Evolutionary conservation across 2,797 vertebrate genomes (phyloP), one percentile per base, ranked within the genome.

Genomic region (Enteromius mattozi): DNA sequence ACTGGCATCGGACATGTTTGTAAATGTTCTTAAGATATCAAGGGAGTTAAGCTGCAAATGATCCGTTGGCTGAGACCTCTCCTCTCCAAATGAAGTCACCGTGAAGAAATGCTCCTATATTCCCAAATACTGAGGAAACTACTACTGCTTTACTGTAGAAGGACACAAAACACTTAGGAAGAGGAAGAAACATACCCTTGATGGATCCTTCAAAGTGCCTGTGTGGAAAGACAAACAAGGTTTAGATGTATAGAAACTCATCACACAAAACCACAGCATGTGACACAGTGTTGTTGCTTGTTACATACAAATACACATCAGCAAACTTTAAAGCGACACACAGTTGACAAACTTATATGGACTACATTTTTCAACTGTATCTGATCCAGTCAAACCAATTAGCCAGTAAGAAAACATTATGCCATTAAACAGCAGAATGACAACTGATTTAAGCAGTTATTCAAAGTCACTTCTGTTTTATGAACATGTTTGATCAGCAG

Each of bases 191-290:
- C 88, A 2, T 90, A 90, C 89, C 87, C 77, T 90, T 61, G 86
- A 87, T 14, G 89, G 85, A 84, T 90, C 89, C 83, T 86, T 90
- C 6, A 90, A n/a, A 69, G 83, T 86, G 70, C 88, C 89, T 90
- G 83, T 49, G 81, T 16, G 27, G 0, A 66, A 69, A 78, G 45
- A 66, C 56, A 72, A 68, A 86, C 10, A 77, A 27, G 10, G 63
- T 56, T 66, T 69, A 78, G 27, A 61, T 70, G 27, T 9, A 75
- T 21, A 27, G 42, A 80, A 85, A 63, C 30, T 40, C 27, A 63
- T 30, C 27, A 83, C 17, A 78, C 33, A 21, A 17, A 71, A 37
- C 3, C 65, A 80, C 3, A 63, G 12, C 4, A 16, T 24, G 56
- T 68, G 7, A 56, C n/a, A 61, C 24, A 2, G 56, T 54, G 30